phyloP scores from a whole-genome alignment of 2,888 invertebrate genomes.

The Leptinotarsa tumamoca region DNA sequence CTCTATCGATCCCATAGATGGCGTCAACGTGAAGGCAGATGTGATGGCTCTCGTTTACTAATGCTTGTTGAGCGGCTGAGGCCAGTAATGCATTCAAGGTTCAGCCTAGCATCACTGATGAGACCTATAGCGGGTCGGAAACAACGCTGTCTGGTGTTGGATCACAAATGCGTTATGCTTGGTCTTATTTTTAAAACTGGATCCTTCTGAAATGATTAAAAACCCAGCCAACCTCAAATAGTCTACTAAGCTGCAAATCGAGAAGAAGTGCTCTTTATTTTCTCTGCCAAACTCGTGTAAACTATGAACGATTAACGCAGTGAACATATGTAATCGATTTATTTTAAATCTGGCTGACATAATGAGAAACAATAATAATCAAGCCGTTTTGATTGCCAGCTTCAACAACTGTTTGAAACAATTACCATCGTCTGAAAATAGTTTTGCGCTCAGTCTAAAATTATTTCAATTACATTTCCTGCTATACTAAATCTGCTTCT shows the following conservation, averaged over 20 bases:
- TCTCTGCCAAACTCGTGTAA: background rate
- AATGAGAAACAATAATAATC: conserved; percentile 9
- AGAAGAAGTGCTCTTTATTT: background rate
- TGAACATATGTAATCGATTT: conserved; percentile 1
- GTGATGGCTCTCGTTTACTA: too few species aligned
- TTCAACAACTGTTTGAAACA: conserved; percentile 7
- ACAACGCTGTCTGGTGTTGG: too few species aligned
- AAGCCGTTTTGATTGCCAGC: conserved; percentile 4
- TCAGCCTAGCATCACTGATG: too few species aligned
- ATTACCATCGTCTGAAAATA: background rate
- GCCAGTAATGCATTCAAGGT: too few species aligned
- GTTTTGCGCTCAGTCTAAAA: conserved; percentile 1
- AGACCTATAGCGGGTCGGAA: too few species aligned
- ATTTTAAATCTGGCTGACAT: conserved; percentile 3
- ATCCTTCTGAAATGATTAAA: background rate
- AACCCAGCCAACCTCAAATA: background rate
- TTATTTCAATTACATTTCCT: conserved; percentile 2
- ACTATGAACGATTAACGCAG: background rate
- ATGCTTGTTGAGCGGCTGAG: too few species aligned
- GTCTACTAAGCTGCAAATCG: background rate
- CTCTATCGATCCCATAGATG: too few species aligned
- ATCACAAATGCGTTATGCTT: too few species aligned
- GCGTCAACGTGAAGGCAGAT: too few species aligned
- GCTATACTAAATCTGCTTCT: background rate
- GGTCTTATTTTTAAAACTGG: too few species aligned